These are phyloP conservation scores for Hyles vespertilio DNA, from an alignment of 1,140 invertebrate genomes.

Conservation along the genomic window DNA sequence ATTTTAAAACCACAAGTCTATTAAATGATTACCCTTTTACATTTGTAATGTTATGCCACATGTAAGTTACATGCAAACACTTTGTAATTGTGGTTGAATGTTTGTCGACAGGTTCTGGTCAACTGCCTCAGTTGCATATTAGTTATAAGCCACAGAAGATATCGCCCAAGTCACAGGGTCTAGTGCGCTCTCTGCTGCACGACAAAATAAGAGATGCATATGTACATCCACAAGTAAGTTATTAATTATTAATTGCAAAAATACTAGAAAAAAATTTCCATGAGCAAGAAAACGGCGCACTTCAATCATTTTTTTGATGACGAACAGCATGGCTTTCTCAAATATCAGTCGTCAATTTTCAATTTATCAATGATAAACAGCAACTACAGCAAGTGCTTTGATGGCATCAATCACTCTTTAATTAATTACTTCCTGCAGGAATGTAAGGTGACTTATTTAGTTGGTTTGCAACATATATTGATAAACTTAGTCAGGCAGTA, in stretches of 20 bases:
- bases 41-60: not conserved
- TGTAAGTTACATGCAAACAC: not conserved
- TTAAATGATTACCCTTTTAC: not conserved
- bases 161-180: conserved; percentile 96
- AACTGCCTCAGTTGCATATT: conserved; percentile 95
- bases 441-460: too few relatives aligned
- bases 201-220: conserved; percentile 98
- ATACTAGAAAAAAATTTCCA: not conserved
- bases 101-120: conserved; percentile 73
- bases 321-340: too few relatives aligned
- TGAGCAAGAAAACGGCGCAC: too few relatives aligned
- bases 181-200: conserved; percentile 93
- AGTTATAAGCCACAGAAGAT: conserved; percentile 99
- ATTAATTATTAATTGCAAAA: not conserved
- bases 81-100: conserved; percentile 3
- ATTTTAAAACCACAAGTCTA: too few relatives aligned
- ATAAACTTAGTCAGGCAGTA: too few relatives aligned
- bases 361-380: too few relatives aligned
- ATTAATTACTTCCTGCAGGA: too few relatives aligned
- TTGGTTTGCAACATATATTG: too few relatives aligned
- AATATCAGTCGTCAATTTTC: too few relatives aligned
- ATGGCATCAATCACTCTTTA: too few relatives aligned
- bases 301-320: too few relatives aligned
- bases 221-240: conserved; percentile 90
- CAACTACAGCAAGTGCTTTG: too few relatives aligned